These are phyloP conservation scores for Eristalis tenax DNA, from an alignment of 2,888 invertebrate species.

Conservation along the genomic window DNA sequence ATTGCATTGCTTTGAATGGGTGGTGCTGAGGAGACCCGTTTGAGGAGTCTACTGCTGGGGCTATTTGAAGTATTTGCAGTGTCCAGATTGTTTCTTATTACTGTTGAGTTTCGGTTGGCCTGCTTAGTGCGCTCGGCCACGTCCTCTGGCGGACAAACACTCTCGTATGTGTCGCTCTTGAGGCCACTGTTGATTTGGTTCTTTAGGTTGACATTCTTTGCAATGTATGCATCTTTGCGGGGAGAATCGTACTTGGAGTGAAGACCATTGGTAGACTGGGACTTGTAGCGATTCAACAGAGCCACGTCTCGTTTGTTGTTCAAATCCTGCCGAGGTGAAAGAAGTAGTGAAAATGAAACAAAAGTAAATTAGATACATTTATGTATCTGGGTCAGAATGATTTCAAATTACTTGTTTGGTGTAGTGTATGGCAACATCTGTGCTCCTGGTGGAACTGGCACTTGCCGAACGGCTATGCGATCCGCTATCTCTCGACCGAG, in stretches of 20 bases:
- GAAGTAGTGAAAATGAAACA: constrained; percentile 16
- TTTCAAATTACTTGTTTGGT: constrained; percentile 78
- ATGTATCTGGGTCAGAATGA: constrained; percentile 56
- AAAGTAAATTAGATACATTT: not conserved
- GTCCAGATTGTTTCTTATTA: constrained; percentile 79
- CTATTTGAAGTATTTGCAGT: constrained; percentile 55
- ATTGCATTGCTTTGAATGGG: constrained; percentile 80
- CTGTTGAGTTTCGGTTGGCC: constrained; percentile 77
- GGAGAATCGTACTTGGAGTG: constrained; percentile 78
- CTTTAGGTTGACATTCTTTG: constrained; percentile 79
- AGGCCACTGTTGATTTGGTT: constrained; percentile 79
- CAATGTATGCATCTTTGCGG: constrained; percentile 76
- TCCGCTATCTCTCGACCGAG: constrained; percentile 86
- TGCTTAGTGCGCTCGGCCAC: constrained; percentile 80
- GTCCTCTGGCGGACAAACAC: constrained; percentile 81
- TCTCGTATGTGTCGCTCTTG: constrained; percentile 81
- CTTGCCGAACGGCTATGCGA: constrained; percentile 89
- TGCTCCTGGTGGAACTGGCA: constrained; percentile 82
- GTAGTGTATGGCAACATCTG: constrained; percentile 80
- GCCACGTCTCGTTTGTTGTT: constrained; percentile 78
- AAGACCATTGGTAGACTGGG: constrained; percentile 79
- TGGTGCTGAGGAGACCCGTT: constrained; percentile 84
- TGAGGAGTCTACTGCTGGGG: constrained; percentile 80
- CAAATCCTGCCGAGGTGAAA: constrained; percentile 75
- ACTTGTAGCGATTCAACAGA: constrained; percentile 79